These are phyloP conservation scores for Tonatia bakeri DNA, from an alignment of 2,113 vertebrate species.

Conservation along the genomic window DNA sequence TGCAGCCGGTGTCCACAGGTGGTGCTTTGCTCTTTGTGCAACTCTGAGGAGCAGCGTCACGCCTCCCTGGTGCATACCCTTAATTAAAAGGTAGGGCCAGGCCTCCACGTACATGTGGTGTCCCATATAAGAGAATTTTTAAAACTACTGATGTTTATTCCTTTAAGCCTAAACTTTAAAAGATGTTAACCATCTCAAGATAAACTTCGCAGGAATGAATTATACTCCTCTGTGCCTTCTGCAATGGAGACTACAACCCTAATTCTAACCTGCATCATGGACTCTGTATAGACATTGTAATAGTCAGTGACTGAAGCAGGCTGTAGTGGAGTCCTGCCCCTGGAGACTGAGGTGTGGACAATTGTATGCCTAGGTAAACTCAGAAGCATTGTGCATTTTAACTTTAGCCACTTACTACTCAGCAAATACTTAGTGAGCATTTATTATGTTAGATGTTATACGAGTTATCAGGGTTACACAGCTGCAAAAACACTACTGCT, in stretches of 20 bases:
- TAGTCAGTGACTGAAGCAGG: not conserved
- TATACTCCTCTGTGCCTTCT: not conserved
- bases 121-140: not conserved
- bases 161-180: not conserved
- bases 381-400: not conserved
- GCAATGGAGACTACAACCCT: not conserved
- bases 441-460: not conserved
- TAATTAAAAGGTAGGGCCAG: not conserved
- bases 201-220: not conserved
- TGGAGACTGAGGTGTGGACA: not conserved
- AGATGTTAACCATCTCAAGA: not conserved
- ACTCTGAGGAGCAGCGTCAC: not conserved
- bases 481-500: not conserved
- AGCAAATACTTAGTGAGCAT: not conserved
- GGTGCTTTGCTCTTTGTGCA: not conserved
- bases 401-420: not conserved
- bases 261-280: not conserved
- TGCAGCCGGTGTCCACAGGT: not conserved
- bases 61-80: slow-evolving; percentile 33
- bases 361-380: not conserved
- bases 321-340: fast-evolving
- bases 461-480: not conserved
- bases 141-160: not conserved
- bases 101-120: not conserved
- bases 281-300: not conserved